phyloP scores from a whole-genome alignment of 2,797 vertebrate genomes.

The Staurois parvus region DNA sequence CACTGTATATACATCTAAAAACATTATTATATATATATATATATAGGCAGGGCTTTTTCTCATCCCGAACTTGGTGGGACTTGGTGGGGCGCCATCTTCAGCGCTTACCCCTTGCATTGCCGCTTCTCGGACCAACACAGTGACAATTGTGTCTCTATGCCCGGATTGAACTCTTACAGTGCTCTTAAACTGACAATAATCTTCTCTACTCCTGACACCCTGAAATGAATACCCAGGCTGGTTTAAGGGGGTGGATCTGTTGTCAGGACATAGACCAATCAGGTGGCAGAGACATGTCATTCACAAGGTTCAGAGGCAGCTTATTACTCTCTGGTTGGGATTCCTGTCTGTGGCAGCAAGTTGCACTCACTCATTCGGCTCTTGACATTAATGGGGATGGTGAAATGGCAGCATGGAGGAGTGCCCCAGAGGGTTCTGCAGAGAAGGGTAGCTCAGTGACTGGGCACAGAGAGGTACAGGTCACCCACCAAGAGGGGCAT shows the following conservation, averaged over 20 bases:
- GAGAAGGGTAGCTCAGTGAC: not conserved
- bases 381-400: not conserved
- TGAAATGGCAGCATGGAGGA: not conserved
- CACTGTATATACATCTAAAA: too few relatives aligned
- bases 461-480: not conserved
- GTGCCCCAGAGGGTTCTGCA: not conserved
- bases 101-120: too few relatives aligned
- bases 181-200: not conserved
- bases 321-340: not conserved
- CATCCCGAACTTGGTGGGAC: too few relatives aligned
- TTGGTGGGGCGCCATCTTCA: too few relatives aligned
- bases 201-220: too few relatives aligned
- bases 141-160: not conserved
- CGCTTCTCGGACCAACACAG: too few relatives aligned
- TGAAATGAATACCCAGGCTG: fast-evolving
- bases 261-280: not conserved
- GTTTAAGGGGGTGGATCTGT: conserved; percentile 1
- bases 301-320: not conserved
- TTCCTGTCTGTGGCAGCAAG: fast-evolving
- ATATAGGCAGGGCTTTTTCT: too few relatives aligned
- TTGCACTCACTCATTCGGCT: fast-evolving
- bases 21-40: too few relatives aligned
- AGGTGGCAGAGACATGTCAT: not conserved
- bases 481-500: conserved; percentile 2
- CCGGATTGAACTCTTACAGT: not conserved